A percentile compares a stretch with the other conserved stretches of the same genome.
Conservation (phyloP, 2,113 vertebrate genomes). For the Archilochus colubris region DNA sequence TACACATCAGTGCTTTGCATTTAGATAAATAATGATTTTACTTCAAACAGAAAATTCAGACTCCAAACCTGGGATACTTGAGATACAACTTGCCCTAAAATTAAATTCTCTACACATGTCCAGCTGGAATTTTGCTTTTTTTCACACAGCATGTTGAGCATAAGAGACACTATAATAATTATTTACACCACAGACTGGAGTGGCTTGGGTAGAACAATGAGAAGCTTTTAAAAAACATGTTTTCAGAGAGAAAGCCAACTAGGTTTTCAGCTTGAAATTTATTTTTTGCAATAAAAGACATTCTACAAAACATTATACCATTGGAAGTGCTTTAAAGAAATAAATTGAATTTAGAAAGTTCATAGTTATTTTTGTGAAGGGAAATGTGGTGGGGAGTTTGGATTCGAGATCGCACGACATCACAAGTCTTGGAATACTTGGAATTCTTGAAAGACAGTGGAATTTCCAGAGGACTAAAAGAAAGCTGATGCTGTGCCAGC, state of each 20-base stretch:
- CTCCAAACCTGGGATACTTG: not conserved
- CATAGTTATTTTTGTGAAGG: constrained; percentile 67
- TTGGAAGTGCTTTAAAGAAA: constrained; percentile 69
- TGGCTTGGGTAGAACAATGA: constrained; percentile 24
- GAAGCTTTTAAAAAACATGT: constrained; percentile 42
- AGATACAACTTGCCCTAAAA: not conserved
- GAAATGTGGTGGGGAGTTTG: constrained; percentile 68
- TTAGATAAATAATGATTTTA: not conserved
- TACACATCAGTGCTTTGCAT: not conserved
- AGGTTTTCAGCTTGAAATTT: constrained; percentile 31
- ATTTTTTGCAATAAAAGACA: constrained; percentile 66
- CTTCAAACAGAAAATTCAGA: constrained; percentile 6
- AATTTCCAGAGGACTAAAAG: constrained; percentile 64
- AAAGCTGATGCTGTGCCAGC: constrained; percentile 41
- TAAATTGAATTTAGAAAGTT: constrained; percentile 72
- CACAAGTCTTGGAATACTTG: constrained; percentile 61
- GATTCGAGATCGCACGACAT: constrained; percentile 56
- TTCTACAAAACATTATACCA: constrained; percentile 58
- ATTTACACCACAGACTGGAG: constrained; percentile 42
- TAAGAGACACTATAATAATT: constrained; percentile 21
- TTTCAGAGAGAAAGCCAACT: constrained; percentile 60
- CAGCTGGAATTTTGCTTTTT: constrained; percentile 26
- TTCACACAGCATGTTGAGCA: not conserved
- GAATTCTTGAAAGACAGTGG: constrained; percentile 59
- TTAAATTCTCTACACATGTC: constrained; percentile 21